These are phyloP conservation scores for Sebastes glaucus DNA, from an alignment of 2,797 vertebrate genomes.

Conservation along the genomic window DNA sequence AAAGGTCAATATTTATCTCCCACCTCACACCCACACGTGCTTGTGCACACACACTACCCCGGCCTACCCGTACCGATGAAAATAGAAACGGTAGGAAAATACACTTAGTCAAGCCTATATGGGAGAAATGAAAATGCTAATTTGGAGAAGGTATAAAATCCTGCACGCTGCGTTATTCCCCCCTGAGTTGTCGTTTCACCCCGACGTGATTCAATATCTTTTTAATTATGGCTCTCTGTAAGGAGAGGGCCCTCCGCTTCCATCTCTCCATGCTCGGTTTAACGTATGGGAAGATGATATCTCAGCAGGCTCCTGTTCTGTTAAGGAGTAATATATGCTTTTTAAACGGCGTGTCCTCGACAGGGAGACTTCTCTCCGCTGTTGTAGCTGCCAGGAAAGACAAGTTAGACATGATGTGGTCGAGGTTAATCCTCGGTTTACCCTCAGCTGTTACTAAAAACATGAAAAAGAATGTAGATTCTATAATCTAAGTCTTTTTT, in stretches of 20 bases:
- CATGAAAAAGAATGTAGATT: background rate
- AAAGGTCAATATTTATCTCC: conserved; percentile 72
- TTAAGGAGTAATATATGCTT: conserved; percentile 24
- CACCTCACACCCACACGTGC: conserved; percentile 16
- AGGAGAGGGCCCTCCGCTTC: conserved; percentile 7
- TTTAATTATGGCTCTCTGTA: conserved; percentile 49
- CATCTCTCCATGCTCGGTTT: conserved; percentile 30
- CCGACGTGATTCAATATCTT: conserved; percentile 50
- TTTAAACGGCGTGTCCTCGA: conserved; percentile 7
- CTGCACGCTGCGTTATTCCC: conserved; percentile 3
- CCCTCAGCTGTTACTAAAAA: background rate
- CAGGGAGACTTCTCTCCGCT: background rate
- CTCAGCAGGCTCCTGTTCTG: conserved; percentile 12
- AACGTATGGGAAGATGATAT: conserved; percentile 52
- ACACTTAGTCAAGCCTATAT: background rate
- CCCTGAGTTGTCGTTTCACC: conserved; percentile 28
- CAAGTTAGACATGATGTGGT: background rate
- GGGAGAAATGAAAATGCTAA: conserved; percentile 48
- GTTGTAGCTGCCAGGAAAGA: background rate
- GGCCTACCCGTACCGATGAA: conserved; percentile 26
- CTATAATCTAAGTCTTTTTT: background rate
- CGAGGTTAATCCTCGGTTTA: conserved; percentile 24
- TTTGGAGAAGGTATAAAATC: conserved; percentile 25
- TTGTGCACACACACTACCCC: conserved; percentile 8
- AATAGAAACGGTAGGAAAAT: conserved; percentile 29